Evolutionary conservation across 1,140 invertebrate genomes (phyloP).

Genomic region (Colletes gigas): DNA sequence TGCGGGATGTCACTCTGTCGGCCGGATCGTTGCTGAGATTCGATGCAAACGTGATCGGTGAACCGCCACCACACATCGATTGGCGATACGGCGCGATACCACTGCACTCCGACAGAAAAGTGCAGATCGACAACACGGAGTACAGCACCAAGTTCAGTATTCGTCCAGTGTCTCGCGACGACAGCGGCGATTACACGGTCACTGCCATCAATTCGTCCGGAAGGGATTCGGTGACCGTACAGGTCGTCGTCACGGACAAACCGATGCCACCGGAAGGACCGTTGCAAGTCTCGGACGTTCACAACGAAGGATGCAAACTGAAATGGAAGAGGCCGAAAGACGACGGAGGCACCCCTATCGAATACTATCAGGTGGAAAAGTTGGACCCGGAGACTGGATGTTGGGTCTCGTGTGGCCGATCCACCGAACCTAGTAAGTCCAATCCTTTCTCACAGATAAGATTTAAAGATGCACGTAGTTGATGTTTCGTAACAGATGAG

Average conservation of each 20-base stretch:
- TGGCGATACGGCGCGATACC: conserved; percentile 89
- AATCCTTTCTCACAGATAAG: not conserved
- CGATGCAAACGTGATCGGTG: conserved; percentile 94
- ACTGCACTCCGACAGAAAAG: conserved; percentile 82
- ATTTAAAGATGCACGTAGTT: not conserved
- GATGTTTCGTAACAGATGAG: no score
- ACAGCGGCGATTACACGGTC: conserved; percentile 94
- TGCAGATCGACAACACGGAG: conserved; percentile 91
- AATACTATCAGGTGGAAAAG: conserved; percentile 97
- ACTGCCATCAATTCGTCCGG: conserved; percentile 92
- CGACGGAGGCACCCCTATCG: conserved; percentile 93
- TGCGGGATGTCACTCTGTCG: conserved; percentile 94
- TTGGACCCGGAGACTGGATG: conserved; percentile 95
- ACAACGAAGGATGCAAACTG: conserved; percentile 95
- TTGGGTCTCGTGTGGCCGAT: conserved; percentile 94
- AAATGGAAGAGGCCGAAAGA: conserved; percentile 97
- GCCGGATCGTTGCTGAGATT: conserved; percentile 95
- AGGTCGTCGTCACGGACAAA: conserved; percentile 95
- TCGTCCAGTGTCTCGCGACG: conserved; percentile 88
- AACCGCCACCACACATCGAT: conserved; percentile 94
- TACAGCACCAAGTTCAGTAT: conserved; percentile 94
- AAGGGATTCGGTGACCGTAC: conserved; percentile 93
- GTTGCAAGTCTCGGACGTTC: conserved; percentile 93
- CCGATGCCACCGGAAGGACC: conserved; percentile 94
- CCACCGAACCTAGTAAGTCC: conserved; percentile 87